phyloP scores from a whole-genome alignment of 2,113 vertebrate species.

The Ondatra zibethicus region DNA sequence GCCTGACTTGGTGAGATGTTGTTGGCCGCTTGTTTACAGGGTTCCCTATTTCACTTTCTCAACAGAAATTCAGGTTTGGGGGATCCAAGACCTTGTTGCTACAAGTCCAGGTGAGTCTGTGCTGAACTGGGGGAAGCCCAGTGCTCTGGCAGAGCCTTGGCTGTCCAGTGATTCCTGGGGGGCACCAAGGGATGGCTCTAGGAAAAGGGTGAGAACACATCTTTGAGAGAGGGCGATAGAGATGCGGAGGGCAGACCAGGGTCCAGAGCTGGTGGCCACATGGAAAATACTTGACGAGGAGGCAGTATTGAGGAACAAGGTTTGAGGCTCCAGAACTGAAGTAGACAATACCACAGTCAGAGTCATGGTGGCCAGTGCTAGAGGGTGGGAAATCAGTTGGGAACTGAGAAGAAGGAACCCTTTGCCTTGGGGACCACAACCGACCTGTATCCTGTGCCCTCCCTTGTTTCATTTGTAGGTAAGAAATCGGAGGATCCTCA shows the following conservation, averaged over 20 bases:
- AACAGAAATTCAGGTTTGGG: not conserved
- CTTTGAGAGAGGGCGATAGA: not conserved
- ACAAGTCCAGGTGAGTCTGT: not conserved
- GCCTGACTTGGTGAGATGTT: not conserved
- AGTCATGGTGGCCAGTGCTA: not conserved
- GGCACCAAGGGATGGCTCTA: not conserved
- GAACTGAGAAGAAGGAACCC: not conserved
- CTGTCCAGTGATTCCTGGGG: not conserved
- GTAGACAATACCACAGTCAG: not conserved
- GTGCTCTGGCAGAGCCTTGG: not conserved
- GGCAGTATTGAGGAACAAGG: not conserved
- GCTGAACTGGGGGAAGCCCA: not conserved
- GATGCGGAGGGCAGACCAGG: not conserved
- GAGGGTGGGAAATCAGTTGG: not conserved
- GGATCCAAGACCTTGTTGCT: not conserved
- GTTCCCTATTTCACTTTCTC: slow-evolving; percentile 8
- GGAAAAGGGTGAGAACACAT: not conserved
- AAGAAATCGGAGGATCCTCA: not conserved
- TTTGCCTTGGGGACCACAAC: not conserved
- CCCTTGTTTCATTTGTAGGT: not conserved
- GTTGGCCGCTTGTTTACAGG: not conserved
- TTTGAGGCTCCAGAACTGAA: not conserved
- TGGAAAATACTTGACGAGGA: not conserved
- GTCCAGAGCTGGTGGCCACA: not conserved
- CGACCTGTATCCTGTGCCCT: not conserved